A percentile compares a stretch with the other conserved stretches of the same genome.
phyloP scores from a whole-genome alignment of 2,797 vertebrate genomes.

The Poecilia picta region DNA sequence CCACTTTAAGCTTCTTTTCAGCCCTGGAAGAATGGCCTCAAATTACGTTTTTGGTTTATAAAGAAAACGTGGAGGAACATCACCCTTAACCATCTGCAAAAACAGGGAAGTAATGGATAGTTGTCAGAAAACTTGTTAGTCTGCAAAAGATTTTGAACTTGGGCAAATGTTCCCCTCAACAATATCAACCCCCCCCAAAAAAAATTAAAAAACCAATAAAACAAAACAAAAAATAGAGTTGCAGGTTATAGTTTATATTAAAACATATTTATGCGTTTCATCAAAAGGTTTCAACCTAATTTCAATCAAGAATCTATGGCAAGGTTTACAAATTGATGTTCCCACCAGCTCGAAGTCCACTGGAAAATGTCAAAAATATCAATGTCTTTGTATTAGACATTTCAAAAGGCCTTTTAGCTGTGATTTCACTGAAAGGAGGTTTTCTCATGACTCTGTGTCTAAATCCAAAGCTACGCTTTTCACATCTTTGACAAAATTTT shows the following conservation, averaged over 20 bases:
- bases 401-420: not conserved
- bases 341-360: not conserved
- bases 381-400: not conserved
- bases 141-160: not conserved
- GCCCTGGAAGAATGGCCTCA: not conserved
- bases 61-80: not conserved
- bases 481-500: not conserved
- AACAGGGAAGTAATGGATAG: not conserved
- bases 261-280: not conserved
- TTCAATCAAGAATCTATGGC: not conserved
- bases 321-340: not conserved
- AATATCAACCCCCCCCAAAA: no score
- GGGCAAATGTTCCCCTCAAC: no score
- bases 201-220: no score
- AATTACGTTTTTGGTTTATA: not conserved
- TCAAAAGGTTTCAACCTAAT: not conserved
- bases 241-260: not conserved
- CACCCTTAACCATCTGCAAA: not conserved
- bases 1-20: not conserved
- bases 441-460: not conserved
- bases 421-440: not conserved
- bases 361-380: not conserved
- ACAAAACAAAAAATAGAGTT: not conserved
- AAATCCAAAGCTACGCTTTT: not conserved
- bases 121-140: not conserved